phyloP scores from a whole-genome alignment of 2,113 vertebrate genomes.

The Laticauda colubrina region DNA sequence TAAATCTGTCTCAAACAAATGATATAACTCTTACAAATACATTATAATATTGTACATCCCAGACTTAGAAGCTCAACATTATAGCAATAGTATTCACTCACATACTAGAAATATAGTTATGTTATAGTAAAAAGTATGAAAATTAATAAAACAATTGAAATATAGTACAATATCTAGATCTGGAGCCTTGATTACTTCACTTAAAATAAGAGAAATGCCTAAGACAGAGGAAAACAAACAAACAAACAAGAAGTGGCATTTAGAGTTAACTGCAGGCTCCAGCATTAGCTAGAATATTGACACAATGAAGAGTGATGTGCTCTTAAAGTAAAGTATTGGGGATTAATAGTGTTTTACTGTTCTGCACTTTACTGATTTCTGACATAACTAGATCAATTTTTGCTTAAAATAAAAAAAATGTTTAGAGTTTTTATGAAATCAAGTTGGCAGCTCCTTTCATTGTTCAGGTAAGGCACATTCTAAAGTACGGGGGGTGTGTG shows the following conservation, averaged over 20 bases:
- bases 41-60: not conserved
- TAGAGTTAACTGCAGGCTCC: constrained; percentile 21
- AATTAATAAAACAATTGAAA: constrained; percentile 18
- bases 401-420: constrained; percentile 3
- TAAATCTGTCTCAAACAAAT: not conserved
- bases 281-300: constrained; percentile 24
- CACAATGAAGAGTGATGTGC: not conserved
- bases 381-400: constrained; percentile 36
- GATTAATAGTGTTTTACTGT: constrained; percentile 14
- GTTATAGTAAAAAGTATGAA: not conserved
- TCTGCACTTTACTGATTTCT: constrained; percentile 30
- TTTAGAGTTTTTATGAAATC: constrained; percentile 42
- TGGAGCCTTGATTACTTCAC: constrained; percentile 8
- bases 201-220: constrained; percentile 24
- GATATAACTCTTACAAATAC: not conserved
- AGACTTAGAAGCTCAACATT: not conserved
- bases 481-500: not conserved
- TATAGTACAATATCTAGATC: not conserved
- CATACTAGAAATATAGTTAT: not conserved
- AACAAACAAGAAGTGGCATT: constrained; percentile 18
- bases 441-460: constrained; percentile 43
- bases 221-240: not conserved
- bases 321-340: constrained; percentile 19
- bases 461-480: constrained; percentile 45
- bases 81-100: not conserved